A percentile compares a stretch with the other conserved stretches of the same genome.
These are phyloP conservation scores for Ophion slaviceki DNA, from an alignment of 2,888 invertebrate species.

Conservation along the genomic window DNA sequence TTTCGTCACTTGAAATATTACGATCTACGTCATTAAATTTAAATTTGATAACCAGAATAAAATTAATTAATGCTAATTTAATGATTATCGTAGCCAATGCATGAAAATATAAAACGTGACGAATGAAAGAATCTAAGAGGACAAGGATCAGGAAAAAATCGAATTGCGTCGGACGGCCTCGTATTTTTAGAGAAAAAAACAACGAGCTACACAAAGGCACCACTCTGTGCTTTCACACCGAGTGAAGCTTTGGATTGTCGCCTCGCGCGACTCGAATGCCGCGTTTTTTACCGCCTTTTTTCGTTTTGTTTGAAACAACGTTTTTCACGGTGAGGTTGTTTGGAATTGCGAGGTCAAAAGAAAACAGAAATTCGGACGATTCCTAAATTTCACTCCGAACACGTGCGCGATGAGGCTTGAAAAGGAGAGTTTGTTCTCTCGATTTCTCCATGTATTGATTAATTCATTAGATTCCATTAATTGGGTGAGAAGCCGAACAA, in stretches of 20 bases:
- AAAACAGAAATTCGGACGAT: neutral
- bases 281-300: slow-evolving; percentile 20
- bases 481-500: too few species aligned
- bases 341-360: neutral
- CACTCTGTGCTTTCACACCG: slow-evolving; percentile 15
- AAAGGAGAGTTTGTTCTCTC: too few species aligned
- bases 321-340: neutral
- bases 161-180: slow-evolving; percentile 5
- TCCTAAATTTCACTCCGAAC: neutral
- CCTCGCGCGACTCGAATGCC: slow-evolving; percentile 9
- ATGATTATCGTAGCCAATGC: too few species aligned
- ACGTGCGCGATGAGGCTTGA: slow-evolving; percentile 4
- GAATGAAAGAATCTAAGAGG: neutral
- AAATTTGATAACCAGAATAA: too few species aligned
- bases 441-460: too few species aligned
- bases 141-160: neutral
- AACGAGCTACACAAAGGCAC: neutral
- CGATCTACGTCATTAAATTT: too few species aligned
- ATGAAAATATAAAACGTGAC: neutral
- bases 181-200: slow-evolving; percentile 7
- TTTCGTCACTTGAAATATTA: too few species aligned
- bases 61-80: too few species aligned
- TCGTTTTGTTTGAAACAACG: slow-evolving; percentile 5
- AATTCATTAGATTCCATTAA: too few species aligned
- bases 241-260: slow-evolving; percentile 23